These are phyloP conservation scores for Ochotona curzoniae DNA, from an alignment of 2,113 vertebrate genomes.

Conservation along the genomic window DNA sequence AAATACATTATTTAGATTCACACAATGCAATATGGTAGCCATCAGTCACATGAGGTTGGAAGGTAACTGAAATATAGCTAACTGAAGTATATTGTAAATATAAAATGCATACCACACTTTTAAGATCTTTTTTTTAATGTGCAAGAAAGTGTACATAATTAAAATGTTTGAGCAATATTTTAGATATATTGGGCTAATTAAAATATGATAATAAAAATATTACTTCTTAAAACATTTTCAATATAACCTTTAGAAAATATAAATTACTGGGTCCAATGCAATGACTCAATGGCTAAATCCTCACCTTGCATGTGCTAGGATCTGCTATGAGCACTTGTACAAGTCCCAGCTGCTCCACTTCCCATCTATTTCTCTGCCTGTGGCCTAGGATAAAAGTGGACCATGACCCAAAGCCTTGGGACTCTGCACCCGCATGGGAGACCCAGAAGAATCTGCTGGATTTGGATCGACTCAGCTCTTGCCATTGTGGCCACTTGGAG, in stretches of 20 bases:
- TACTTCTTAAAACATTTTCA: background rate
- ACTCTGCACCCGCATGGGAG: no score
- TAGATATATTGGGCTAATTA: background rate
- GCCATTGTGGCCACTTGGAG: no score
- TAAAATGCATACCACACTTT: background rate
- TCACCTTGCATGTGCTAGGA: no score
- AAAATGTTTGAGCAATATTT: constrained; percentile 34
- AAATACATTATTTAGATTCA: constrained; percentile 16
- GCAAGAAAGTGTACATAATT: background rate
- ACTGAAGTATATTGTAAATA: background rate
- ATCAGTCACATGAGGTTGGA: background rate
- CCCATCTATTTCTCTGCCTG: no score
- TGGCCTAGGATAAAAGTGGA: no score
- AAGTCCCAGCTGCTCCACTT: no score
- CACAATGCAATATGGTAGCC: background rate
- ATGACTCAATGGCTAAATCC: no score
- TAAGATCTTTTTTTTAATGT: background rate
- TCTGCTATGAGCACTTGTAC: no score
- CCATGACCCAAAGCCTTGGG: no score
- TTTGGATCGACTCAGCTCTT: no score
- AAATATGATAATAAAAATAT: constrained; percentile 41
- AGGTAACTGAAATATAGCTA: background rate
- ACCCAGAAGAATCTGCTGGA: no score
- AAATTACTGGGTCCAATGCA: background rate
- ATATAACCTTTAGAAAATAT: constrained; percentile 6